These are phyloP conservation scores for Penaeus vannamei DNA, from an alignment of 1,140 invertebrate species.

Conservation along the genomic window DNA sequence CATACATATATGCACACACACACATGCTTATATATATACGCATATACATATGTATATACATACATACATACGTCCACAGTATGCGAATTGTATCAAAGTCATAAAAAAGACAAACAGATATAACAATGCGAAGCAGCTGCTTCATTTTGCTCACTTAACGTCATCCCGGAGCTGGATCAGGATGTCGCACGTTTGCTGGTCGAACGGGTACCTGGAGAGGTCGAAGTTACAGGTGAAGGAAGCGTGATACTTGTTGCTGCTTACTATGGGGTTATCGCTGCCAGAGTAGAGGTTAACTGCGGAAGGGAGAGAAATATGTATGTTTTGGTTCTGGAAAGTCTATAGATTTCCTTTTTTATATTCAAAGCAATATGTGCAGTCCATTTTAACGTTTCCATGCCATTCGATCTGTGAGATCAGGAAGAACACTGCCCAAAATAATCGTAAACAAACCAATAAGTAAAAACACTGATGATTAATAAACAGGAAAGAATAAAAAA, in stretches of 20 bases:
- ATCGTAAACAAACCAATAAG: too few species aligned
- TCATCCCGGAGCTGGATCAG: slow-evolving; percentile 11
- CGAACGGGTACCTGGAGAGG: slow-evolving; percentile 60
- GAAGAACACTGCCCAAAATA: too few species aligned
- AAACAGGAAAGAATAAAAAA: too few species aligned
- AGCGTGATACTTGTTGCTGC: slow-evolving; percentile 39
- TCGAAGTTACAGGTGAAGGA: slow-evolving; percentile 64
- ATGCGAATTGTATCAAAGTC: too few species aligned
- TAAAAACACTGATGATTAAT: too few species aligned
- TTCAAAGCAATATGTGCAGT: neutral
- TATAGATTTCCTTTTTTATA: neutral
- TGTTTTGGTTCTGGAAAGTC: neutral
- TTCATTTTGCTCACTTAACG: too few species aligned
- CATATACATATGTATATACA: too few species aligned
- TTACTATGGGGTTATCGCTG: slow-evolving; percentile 49
- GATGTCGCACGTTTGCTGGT: slow-evolving; percentile 55
- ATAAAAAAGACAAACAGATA: neutral
- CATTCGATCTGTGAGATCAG: too few species aligned
- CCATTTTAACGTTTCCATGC: neutral
- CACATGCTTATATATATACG: too few species aligned
- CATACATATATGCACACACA: too few species aligned
- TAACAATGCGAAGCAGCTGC: neutral
- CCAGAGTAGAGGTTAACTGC: slow-evolving; percentile 29
- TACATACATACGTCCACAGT: too few species aligned
- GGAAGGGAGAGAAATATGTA: neutral